Evolutionary conservation across 2,888 invertebrate species (phyloP), one percentile per base, ranked within the genome.

Genomic region (Xestia sexstrigata): DNA sequence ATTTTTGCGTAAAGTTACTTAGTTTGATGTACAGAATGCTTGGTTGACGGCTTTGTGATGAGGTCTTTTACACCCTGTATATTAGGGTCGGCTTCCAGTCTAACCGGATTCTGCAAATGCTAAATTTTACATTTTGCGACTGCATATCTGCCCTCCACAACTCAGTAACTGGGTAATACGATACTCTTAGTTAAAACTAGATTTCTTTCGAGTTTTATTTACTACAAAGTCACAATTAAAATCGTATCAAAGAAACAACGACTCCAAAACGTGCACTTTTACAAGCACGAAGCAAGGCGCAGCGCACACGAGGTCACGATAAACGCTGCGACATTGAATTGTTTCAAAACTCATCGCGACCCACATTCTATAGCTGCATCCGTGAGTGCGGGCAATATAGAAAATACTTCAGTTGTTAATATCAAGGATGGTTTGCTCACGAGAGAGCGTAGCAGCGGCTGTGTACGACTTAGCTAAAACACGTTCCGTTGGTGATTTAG

Each of bases 321-420:
- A 78, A 82, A 70, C 83, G 82, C 85, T 84, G 85, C 90, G 94
- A 94, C 94, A 94, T 94, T 93, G 94, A 92, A 89, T 82, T 82
- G 90, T 94, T 93, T 89, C 92, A 91, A 93, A 93, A 94, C 92
- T 90, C 90, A 89, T 91, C 87, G 88, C 90, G 93, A 93, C 92
- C 93, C 90, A 93, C 91, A 94, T 94, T 92, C 92, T 90, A 69
- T 55, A 68, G 79, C 87, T 88, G 91, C 93, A 93, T 94, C 94
- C 94, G 93, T 85, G 79, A 90, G 85, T 81, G 78, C 84, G 74
- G 74, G 70, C 74, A 83, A 79, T 88, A 76, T 79, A 88, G 75
- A 87, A 89, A 87, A 85, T 81, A 78, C 83, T 81, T 83, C 82
- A 84, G 67, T 80, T 77, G 77, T 77, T 87, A 81, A 82, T 82